Evolutionary conservation across 2,113 vertebrate genomes (phyloP).

Genomic region (Dicaeum eximium): DNA sequence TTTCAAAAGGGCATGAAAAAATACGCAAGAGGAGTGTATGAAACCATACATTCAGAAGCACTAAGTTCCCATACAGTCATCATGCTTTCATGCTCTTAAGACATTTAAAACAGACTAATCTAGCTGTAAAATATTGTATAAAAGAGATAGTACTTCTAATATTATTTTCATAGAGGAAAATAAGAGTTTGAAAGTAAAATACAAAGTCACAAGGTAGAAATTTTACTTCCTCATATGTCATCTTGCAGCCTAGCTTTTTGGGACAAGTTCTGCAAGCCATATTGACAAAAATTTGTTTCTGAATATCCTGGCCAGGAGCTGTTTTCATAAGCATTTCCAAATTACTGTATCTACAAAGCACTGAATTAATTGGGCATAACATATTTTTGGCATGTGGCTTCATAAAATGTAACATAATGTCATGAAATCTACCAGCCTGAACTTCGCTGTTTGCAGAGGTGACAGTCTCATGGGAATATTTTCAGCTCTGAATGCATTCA

Average conservation of each 20-base stretch:
- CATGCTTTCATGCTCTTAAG: background rate
- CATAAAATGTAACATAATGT: background rate
- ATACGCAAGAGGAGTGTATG: background rate
- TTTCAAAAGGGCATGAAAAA: background rate
- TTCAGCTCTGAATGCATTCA: background rate
- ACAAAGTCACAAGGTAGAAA: background rate
- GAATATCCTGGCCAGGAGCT: background rate
- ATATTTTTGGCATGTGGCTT: slow-evolving; percentile 41
- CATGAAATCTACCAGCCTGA: slow-evolving; percentile 36
- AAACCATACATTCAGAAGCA: background rate
- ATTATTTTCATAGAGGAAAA: background rate
- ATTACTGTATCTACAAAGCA: slow-evolving; percentile 35
- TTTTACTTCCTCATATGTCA: background rate
- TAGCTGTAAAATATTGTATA: background rate
- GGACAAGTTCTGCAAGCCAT: slow-evolving; percentile 2
- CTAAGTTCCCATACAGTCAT: background rate
- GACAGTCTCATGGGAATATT: background rate
- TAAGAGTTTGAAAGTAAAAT: background rate
- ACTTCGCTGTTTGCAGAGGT: slow-evolving; percentile 29
- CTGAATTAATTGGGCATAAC: slow-evolving; percentile 35
- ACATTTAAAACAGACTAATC: background rate
- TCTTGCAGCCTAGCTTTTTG: background rate
- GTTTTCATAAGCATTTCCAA: slow-evolving; percentile 36
- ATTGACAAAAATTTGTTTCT: background rate
- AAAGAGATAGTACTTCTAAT: background rate